phyloP scores from a whole-genome alignment of 2,888 invertebrate species.

The Cecidostiba fungosa region DNA sequence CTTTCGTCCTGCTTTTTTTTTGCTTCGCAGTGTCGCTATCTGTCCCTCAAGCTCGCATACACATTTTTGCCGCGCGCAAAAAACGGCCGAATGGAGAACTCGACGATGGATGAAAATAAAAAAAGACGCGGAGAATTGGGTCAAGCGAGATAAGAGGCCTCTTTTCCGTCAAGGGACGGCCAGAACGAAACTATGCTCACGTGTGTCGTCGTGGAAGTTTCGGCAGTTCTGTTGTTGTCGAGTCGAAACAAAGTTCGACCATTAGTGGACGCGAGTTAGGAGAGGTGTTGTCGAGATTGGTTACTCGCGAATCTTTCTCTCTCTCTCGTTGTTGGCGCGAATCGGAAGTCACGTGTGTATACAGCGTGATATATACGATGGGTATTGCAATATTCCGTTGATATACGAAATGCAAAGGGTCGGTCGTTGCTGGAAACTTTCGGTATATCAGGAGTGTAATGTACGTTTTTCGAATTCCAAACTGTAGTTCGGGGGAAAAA shows the following conservation, averaged over 20 bases:
- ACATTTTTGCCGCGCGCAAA: conserved; percentile 34
- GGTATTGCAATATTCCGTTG: neutral
- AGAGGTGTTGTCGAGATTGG: neutral
- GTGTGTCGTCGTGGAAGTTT: conserved; percentile 30
- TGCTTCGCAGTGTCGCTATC: neutral
- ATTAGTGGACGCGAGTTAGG: conserved; percentile 45
- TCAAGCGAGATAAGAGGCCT: conserved; percentile 54
- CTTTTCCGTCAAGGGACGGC: conserved; percentile 28
- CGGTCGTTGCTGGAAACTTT: too few relatives aligned
- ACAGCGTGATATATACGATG: neutral
- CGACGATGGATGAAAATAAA: conserved; percentile 31
- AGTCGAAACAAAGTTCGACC: conserved; percentile 41
- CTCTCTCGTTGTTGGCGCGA: neutral
- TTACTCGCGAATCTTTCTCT: conserved; percentile 10
- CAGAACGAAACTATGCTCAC: conserved; percentile 35
- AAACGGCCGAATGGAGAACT: conserved; percentile 28
- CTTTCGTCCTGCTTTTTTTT: neutral
- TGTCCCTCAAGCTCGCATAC: neutral
- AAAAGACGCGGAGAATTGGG: conserved; percentile 9
- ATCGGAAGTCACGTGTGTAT: neutral
- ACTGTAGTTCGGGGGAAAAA: too few relatives aligned
- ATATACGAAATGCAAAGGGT: too few relatives aligned
- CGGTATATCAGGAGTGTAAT: too few relatives aligned
- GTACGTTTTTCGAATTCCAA: neutral
- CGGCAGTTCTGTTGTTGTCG: neutral